phyloP scores from a whole-genome alignment of 1,140 invertebrate species.

The Calephelis virginiensis region DNA sequence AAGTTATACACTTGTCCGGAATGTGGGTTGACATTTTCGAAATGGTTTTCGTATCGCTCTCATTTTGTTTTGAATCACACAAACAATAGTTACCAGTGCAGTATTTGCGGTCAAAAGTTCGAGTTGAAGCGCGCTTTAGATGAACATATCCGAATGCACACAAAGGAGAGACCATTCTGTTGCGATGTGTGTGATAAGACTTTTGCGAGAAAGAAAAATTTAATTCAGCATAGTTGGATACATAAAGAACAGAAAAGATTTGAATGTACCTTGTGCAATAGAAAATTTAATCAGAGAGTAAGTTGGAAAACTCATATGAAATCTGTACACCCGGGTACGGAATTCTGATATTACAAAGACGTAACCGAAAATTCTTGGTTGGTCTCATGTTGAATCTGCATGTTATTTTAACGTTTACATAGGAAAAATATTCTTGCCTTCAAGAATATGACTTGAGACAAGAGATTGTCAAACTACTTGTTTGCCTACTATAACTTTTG shows the following conservation, averaged over 20 bases:
- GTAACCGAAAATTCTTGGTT: too few species aligned
- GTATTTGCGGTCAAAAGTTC: constrained; percentile 48
- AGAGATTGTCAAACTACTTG: too few species aligned
- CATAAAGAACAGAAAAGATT: constrained; percentile 65
- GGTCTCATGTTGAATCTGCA: too few species aligned
- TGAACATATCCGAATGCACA: constrained; percentile 57
- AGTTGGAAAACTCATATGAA: constrained; percentile 69
- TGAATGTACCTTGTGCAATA: constrained; percentile 75
- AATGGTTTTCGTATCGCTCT: constrained; percentile 45
- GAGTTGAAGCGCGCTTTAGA: constrained; percentile 49
- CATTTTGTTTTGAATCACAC: constrained; percentile 49
- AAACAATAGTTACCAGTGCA: not conserved
- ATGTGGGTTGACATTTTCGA: constrained; percentile 43
- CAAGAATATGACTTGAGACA: too few species aligned
- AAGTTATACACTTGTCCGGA: constrained; percentile 50
- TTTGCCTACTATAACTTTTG: too few species aligned
- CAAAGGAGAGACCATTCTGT: constrained; percentile 55
- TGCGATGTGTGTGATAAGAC: constrained; percentile 72
- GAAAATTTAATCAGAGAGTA: constrained; percentile 75
- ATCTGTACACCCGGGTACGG: constrained; percentile 54
- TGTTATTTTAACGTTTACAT: too few species aligned
- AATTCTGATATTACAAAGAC: too few species aligned
- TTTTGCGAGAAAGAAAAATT: constrained; percentile 69
- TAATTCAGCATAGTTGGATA: constrained; percentile 69
- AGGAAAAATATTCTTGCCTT: too few species aligned